These are phyloP conservation scores for Camponotus pennsylvanicus DNA, from an alignment of 1,140 invertebrate species.

Conservation along the genomic window DNA sequence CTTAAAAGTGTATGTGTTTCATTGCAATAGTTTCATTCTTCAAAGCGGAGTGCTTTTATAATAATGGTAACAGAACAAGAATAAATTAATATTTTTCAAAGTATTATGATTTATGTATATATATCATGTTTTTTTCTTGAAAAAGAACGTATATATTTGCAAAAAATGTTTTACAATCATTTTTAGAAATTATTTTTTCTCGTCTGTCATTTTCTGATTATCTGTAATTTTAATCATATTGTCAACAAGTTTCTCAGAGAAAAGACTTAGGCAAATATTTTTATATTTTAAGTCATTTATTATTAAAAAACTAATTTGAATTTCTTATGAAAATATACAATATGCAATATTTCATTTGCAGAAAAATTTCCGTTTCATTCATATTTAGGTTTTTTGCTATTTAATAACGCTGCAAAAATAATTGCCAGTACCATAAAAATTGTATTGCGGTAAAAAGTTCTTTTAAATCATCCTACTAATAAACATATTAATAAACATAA, in stretches of 20 bases:
- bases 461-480: neutral
- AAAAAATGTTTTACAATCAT: neutral
- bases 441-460: neutral
- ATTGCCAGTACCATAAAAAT: neutral
- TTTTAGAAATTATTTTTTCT: neutral
- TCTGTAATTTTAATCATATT: neutral
- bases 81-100: constrained; percentile 17
- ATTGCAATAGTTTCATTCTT: constrained; percentile 8
- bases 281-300: constrained; percentile 2
- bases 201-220: neutral
- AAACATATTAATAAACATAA: constrained; percentile 13
- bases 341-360: neutral
- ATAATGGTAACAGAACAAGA: neutral
- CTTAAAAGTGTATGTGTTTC: neutral
- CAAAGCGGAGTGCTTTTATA: constrained; percentile 15
- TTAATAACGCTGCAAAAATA: neutral
- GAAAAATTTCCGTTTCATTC: neutral
- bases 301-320: neutral
- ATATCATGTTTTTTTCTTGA: too few species aligned
- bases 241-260: neutral
- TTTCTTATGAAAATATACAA: neutral
- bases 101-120: neutral
- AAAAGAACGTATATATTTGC: neutral
- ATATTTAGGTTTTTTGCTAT: neutral
- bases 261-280: neutral